Conservation (phyloP, 1,140 invertebrate genomes). For the Drosophila santomea region DNA sequence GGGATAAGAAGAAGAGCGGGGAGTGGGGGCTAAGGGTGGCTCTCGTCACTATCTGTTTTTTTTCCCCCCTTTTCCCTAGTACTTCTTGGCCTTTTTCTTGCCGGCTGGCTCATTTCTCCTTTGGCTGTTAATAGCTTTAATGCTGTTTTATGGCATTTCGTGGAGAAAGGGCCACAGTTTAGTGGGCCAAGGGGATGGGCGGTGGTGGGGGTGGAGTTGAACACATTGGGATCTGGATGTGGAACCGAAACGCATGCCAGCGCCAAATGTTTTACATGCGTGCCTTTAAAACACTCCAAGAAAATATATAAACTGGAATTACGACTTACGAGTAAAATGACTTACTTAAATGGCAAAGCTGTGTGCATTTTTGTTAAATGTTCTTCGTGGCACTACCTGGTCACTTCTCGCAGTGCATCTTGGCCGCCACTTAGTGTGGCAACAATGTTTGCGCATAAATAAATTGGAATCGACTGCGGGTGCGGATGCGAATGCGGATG, state of each 20-base stretch:
- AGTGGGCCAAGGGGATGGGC: background rate
- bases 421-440: conserved; percentile 49
- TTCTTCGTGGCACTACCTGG: background rate
- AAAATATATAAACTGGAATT: too few species aligned
- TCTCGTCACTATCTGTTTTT: conserved; percentile 34
- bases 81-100: background rate
- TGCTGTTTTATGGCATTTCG: conserved; percentile 79
- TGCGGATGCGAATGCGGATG: conserved; percentile 30
- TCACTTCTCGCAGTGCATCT: conserved; percentile 21
- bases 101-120: conserved; percentile 34
- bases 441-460: conserved; percentile 82
- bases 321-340: background rate
- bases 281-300: conserved; percentile 31
- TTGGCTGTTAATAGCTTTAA: conserved; percentile 78
- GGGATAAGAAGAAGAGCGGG: background rate
- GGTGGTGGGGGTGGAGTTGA: background rate
- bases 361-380: too few species aligned
- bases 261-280: conserved; percentile 79
- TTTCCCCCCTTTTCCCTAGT: background rate
- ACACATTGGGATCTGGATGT: conserved; percentile 13
- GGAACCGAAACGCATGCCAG: conserved; percentile 60
- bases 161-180: conserved; percentile 37
- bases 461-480: conserved; percentile 70
- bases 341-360: background rate
- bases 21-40: conserved; percentile 9